Base-by-base conservation (phyloP, 2,888 invertebrate species). In the Amblyteles armatorius region DNA sequence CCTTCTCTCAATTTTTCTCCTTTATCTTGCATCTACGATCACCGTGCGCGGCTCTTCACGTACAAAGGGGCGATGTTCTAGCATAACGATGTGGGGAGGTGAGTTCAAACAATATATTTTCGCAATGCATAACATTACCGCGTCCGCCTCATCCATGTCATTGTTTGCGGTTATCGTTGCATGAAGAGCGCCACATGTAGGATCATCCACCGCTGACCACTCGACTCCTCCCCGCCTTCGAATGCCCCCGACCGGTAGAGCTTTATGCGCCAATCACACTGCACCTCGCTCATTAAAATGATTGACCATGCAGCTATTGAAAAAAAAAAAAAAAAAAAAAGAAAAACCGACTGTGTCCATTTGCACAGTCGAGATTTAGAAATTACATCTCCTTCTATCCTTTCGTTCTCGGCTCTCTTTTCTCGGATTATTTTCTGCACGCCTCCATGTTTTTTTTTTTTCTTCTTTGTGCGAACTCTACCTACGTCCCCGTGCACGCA, bases 81-180 rank as follows among this genome's bases (percentile, higher is more conserved):
- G 63, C 33, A 16, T 13, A 9, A 29, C 13, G 63, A 5, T 2
- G 63, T 16, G 29, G 1, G n/a, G 29, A 0, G 63, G 33, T 33
- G 33, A 60, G 50, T 33, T 19, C 33, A 63, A 50, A 36, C 74
- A 52, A 76, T 76, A 52, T 76, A 76, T 65, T 76, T 90, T 91
- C 89, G 89, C 90, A 89, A 91, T 90, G 90, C 90, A 90, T 90
- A 90, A 90, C 89, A 91, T 91, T 90, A 91, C 91, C 88, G 89
- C 90, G 91, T 91, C 91, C 91, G 92, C 88, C 90, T 90, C 90
- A 90, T 91, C 90, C 90, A 88, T 88, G 90, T 90, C 89, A 91
- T 92, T 92, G 92, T 92, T 90, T 89, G 90, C 89, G 90, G 88
- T 90, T 92, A 91, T 87, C 88, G 88, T 85, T 90, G 91, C 92